A percentile compares a stretch with the other conserved stretches of the same genome.
Conservation (phyloP, 2,113 vertebrate species). For the Chamaetylas fuelleborni region DNA sequence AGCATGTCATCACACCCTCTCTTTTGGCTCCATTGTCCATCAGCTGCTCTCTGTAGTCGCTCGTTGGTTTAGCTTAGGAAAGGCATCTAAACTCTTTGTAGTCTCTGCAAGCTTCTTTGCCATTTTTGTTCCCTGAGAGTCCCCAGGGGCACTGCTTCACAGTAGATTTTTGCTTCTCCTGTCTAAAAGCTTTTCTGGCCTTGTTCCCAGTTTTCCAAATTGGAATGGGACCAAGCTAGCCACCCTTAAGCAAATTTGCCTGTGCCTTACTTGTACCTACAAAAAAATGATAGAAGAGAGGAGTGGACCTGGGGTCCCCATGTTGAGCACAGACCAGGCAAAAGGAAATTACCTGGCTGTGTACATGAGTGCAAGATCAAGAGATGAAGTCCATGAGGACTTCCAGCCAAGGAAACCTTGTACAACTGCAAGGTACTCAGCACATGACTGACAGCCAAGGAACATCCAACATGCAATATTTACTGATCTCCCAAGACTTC, state of each 20-base stretch:
- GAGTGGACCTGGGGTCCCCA: background rate
- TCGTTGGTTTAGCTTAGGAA: background rate
- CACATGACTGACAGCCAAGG: background rate
- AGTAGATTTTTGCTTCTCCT: background rate
- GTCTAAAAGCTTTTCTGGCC: background rate
- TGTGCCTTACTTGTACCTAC: background rate
- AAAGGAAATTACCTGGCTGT: background rate
- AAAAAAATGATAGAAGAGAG: background rate
- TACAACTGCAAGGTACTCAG: background rate
- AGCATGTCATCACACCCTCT: background rate
- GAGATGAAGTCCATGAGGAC: background rate
- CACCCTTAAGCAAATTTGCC: background rate
- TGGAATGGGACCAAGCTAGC: background rate
- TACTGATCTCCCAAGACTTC: background rate
- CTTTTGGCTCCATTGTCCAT: background rate
- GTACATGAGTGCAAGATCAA: background rate
- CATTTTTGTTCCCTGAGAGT: background rate
- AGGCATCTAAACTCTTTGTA: background rate
- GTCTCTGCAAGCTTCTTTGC: background rate
- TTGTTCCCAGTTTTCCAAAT: background rate
- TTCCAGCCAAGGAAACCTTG: background rate
- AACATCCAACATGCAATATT: background rate
- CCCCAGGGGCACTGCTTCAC: background rate
- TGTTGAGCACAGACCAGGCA: background rate
- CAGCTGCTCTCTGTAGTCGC: background rate